Conservation (phyloP, 2,797 vertebrate species). For the Hoplostethus atlanticus region DNA sequence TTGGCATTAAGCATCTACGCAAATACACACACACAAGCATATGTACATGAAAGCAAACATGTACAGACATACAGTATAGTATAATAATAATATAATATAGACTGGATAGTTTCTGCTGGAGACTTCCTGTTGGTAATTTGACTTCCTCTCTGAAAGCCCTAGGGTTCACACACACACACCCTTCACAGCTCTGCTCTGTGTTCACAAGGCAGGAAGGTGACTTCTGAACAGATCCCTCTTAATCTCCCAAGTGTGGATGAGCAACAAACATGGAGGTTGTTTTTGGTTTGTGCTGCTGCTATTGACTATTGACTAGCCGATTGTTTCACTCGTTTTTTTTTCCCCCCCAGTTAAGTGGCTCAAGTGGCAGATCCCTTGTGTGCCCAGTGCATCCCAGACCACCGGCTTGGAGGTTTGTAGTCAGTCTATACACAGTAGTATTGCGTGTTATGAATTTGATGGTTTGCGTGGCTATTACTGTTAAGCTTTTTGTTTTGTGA, state of each 20-base stretch:
- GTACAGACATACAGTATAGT: background rate
- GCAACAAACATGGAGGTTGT: background rate
- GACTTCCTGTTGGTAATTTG: too few relatives aligned
- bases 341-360: too few relatives aligned
- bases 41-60: background rate
- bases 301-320: background rate
- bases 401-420: too few relatives aligned
- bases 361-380: too few relatives aligned
- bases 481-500: too few relatives aligned
- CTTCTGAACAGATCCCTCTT: slow-evolving; percentile 17
- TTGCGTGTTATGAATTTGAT: background rate
- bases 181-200: background rate
- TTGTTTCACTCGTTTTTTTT: too few relatives aligned
- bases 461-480: background rate
- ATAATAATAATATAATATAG: too few relatives aligned
- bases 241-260: slow-evolving; percentile 9
- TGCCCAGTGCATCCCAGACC: too few relatives aligned
- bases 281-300: background rate
- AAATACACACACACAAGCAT: background rate
- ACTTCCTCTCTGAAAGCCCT: too few relatives aligned
- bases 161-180: slow-evolving; percentile 2
- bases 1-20: background rate
- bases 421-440: too few relatives aligned
- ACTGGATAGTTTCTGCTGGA: background rate
- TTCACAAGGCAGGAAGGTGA: slow-evolving; percentile 5